These are phyloP conservation scores for Fregetta grallaria DNA, from an alignment of 2,113 vertebrate species.

Conservation along the genomic window DNA sequence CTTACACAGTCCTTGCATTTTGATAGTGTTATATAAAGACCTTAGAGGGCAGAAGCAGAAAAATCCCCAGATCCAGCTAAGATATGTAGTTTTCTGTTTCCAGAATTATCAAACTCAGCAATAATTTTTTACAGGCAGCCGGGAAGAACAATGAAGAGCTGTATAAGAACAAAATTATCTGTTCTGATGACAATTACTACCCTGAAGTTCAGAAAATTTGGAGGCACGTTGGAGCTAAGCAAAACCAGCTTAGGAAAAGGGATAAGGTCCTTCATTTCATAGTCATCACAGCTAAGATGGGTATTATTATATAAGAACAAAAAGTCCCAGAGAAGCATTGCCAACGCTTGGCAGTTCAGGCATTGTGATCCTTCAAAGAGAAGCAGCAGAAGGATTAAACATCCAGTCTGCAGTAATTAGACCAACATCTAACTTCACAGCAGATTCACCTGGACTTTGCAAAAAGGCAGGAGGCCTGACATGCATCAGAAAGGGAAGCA, in stretches of 20 bases:
- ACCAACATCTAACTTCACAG: neutral
- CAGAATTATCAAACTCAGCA: conserved; percentile 36
- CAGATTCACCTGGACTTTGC: conserved; percentile 12
- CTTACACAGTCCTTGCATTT: conserved; percentile 23
- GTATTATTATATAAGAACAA: conserved; percentile 36
- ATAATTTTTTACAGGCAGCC: conserved; percentile 1
- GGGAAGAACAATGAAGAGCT: conserved; percentile 36
- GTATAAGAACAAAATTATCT: conserved; percentile 41
- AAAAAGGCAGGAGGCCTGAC: neutral
- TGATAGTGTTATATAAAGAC: neutral
- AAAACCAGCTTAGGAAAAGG: conserved; percentile 18
- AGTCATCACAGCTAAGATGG: neutral
- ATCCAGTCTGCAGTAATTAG: neutral
- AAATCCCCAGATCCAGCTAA: neutral
- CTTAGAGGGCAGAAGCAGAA: neutral
- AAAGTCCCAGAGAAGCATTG: neutral
- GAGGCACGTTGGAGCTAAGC: neutral
- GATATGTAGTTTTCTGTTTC: neutral
- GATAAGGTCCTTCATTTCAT: conserved; percentile 13
- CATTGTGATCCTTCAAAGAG: neutral
- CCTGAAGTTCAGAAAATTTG: conserved; percentile 51
- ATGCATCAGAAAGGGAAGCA: neutral
- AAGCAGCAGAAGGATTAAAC: neutral
- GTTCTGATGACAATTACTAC: conserved; percentile 46
- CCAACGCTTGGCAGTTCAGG: neutral